These are phyloP conservation scores for Lagopus muta DNA, from an alignment of 2,113 vertebrate species.

Conservation along the genomic window DNA sequence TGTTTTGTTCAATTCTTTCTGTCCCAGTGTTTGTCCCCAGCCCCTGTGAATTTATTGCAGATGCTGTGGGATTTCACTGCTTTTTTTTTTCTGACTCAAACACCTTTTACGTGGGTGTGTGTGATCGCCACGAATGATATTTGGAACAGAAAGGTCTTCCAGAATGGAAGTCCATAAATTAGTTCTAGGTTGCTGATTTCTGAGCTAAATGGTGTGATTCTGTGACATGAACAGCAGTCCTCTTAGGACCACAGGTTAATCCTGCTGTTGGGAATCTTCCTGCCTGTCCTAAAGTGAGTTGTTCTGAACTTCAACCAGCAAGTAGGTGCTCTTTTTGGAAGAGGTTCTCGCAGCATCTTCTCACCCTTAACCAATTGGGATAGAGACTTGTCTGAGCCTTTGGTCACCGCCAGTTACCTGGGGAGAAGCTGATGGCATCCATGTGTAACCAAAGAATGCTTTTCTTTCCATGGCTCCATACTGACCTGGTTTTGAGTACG, in stretches of 20 bases:
- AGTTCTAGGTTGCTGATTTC: neutral
- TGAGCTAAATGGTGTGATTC: neutral
- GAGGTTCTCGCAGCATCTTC: neutral
- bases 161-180: neutral
- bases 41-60: neutral
- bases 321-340: neutral
- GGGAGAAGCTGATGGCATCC: neutral
- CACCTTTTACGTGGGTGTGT: fast-evolving
- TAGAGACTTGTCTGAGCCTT: neutral
- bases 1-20: neutral
- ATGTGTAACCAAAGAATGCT: neutral
- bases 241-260: neutral
- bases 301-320: neutral
- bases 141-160: neutral
- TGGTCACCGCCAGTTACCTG: neutral
- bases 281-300: fast-evolving
- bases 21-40: neutral
- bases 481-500: neutral
- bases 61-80: neutral
- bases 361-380: neutral
- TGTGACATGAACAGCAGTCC: fast-evolving
- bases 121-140: fast-evolving
- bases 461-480: neutral
- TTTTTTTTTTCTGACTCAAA: neutral
- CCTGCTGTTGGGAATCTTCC: neutral